These are phyloP conservation scores for Drosophila nigritarsus DNA, from an alignment of 2,888 invertebrate genomes.

Conservation along the genomic window DNA sequence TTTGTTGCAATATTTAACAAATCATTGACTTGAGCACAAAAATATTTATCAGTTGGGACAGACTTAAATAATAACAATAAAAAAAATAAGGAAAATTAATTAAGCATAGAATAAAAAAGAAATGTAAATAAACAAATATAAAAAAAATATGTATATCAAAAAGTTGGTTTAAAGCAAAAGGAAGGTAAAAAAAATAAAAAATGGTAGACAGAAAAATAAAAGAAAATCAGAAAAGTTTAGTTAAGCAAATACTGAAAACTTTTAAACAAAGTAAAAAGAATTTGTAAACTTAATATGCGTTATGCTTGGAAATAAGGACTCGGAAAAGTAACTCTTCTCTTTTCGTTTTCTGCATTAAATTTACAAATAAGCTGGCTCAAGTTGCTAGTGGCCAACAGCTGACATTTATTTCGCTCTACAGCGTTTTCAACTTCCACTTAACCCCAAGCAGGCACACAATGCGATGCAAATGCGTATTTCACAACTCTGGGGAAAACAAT, in stretches of 20 bases:
- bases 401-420: slow-evolving; percentile 9
- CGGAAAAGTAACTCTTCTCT: background rate
- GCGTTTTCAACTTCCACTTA: slow-evolving; percentile 2
- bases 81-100: background rate
- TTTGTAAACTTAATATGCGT: background rate
- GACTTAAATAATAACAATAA: no score
- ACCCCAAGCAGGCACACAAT: slow-evolving; percentile 6
- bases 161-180: background rate
- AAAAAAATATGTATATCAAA: no score
- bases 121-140: no score
- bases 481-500: slow-evolving; percentile 15
- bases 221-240: background rate
- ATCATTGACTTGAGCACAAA: background rate
- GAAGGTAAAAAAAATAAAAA: background rate
- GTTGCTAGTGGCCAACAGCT: background rate
- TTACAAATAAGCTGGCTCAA: background rate
- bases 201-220: background rate
- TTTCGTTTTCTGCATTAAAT: background rate
- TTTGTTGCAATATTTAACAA: background rate
- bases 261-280: background rate
- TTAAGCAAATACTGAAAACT: background rate
- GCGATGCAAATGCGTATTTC: slow-evolving; percentile 13
- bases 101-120: background rate
- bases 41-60: background rate
- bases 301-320: background rate